Conservation (phyloP, 2,113 vertebrate genomes). For the Aplodontia rufa region DNA sequence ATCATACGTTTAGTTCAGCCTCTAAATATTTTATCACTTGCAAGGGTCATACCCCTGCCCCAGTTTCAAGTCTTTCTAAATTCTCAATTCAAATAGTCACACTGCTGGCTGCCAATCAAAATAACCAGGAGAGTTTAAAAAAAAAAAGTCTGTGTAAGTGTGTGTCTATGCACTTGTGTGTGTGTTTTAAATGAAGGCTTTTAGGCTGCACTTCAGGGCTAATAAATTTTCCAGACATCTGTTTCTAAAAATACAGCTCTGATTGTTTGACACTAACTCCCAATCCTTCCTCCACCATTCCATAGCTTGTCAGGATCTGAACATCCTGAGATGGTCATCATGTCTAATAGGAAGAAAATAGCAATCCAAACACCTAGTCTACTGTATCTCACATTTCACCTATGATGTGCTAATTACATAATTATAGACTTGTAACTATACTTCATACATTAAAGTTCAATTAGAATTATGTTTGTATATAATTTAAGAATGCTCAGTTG, state of each 20-base stretch:
- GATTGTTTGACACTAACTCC: not conserved
- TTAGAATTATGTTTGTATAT: slow-evolving; percentile 27
- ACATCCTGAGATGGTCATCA: not conserved
- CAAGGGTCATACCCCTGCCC: not conserved
- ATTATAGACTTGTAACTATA: not conserved
- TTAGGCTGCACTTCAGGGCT: not conserved
- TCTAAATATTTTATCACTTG: not conserved
- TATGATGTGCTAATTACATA: not conserved
- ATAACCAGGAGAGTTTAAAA: not conserved
- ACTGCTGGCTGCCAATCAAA: not conserved
- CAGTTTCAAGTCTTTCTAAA: not conserved
- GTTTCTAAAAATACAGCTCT: not conserved
- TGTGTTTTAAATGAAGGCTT: not conserved
- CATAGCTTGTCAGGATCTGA: not conserved
- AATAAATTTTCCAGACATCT: not conserved
- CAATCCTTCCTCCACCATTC: not conserved
- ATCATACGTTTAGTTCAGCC: not conserved
- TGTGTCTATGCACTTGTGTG: not conserved
- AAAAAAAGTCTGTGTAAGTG: not conserved
- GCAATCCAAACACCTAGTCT: not conserved
- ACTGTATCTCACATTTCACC: not conserved
- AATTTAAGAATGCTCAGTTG: not conserved
- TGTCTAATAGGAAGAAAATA: not conserved
- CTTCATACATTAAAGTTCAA: not conserved
- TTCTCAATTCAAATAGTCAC: not conserved